These are phyloP conservation scores for Erythrolamprus reginae DNA, from an alignment of 2,113 vertebrate genomes.

Conservation along the genomic window DNA sequence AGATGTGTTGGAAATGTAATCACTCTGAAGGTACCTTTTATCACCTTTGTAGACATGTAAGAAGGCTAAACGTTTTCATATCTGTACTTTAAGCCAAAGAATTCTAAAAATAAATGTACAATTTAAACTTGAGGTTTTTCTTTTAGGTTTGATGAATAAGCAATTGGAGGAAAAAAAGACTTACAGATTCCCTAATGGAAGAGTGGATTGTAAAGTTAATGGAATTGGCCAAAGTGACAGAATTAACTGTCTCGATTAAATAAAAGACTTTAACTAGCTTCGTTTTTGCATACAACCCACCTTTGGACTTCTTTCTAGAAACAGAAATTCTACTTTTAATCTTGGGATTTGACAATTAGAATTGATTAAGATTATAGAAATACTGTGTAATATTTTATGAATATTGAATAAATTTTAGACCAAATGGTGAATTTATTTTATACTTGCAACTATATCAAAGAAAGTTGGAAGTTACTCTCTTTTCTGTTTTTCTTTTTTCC, in stretches of 20 bases:
- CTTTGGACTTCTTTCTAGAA: neutral
- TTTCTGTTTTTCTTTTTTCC: neutral
- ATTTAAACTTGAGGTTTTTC: neutral
- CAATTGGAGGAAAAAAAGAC: neutral
- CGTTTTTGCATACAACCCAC: neutral
- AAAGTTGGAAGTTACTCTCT: neutral
- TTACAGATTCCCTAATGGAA: neutral
- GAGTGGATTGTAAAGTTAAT: neutral
- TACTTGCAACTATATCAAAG: neutral
- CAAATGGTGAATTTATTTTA: neutral
- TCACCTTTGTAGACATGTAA: neutral
- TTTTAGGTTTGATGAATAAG: neutral
- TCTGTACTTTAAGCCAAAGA: neutral
- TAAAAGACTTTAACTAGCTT: neutral
- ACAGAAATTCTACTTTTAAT: neutral
- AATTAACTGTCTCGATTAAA: neutral
- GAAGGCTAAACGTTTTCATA: neutral
- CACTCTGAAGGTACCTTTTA: neutral
- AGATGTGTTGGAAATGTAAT: neutral
- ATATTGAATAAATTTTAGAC: neutral
- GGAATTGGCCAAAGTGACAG: neutral
- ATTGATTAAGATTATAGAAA: neutral
- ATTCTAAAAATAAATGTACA: neutral
- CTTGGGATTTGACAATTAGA: neutral
- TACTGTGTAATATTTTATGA: neutral